Percentiles rank a stretch among this genome's conserved stretches.
Evolutionary conservation across 2,113 vertebrate species (phyloP).

Genomic region (Gadus chalcogrammus): DNA sequence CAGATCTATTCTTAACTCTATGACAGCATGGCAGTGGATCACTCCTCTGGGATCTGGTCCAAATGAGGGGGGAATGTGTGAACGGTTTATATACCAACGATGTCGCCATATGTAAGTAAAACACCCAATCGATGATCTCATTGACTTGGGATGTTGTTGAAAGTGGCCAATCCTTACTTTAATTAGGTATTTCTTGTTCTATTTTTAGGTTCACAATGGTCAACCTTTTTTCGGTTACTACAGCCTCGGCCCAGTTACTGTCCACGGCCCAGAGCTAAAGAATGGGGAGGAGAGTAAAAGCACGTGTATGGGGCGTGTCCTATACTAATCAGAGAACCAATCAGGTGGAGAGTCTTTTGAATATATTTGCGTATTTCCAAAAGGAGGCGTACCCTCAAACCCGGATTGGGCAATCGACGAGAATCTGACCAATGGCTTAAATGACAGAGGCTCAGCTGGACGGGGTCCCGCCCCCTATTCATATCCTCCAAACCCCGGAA

Average conservation of each 20-base stretch:
- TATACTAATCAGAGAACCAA: conserved; percentile 41
- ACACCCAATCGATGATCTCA: neutral
- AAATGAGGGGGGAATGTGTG: conserved; percentile 1
- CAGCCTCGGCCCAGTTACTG: too few relatives aligned
- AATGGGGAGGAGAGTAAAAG: conserved; percentile 59
- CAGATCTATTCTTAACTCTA: conserved; percentile 60
- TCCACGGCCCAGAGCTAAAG: neutral
- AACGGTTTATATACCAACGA: neutral
- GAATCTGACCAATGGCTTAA: conserved; percentile 62
- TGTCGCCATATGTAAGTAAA: neutral
- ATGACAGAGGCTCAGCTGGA: conserved; percentile 71
- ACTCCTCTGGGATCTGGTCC: conserved; percentile 8
- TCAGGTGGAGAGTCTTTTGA: conserved; percentile 25
- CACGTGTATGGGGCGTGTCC: conserved; percentile 75
- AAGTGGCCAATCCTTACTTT: too few relatives aligned
- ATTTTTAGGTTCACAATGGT: neutral
- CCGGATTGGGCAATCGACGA: conserved; percentile 38
- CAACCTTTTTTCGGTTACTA: neutral
- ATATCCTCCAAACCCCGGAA: conserved; percentile 67
- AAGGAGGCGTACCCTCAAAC: neutral
- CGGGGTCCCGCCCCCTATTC: conserved; percentile 46
- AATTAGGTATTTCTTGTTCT: neutral
- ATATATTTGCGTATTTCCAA: conserved; percentile 51
- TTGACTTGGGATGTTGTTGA: neutral
- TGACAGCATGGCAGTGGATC: conserved; percentile 47